Evolutionary conservation across 2,113 vertebrate species (phyloP).

Genomic region (Paracanthobrama guichenoti): DNA sequence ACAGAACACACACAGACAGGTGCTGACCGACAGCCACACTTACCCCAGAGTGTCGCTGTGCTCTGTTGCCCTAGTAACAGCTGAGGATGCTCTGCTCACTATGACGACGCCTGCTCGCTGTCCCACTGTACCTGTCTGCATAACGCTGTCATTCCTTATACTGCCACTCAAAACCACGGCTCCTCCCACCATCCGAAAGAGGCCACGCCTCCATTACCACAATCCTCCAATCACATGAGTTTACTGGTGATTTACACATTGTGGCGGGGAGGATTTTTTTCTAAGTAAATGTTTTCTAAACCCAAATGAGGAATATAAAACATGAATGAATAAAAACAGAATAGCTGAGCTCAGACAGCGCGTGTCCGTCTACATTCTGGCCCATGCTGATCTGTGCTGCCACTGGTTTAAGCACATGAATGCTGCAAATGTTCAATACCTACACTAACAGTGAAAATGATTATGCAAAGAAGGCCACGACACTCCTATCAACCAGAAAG

Average conservation of each 20-base stretch:
- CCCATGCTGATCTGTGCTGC: neutral
- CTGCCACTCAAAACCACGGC: constrained; percentile 55
- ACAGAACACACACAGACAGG: neutral
- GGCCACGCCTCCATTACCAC: constrained; percentile 43
- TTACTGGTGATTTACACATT: neutral
- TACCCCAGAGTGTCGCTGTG: constrained; percentile 64
- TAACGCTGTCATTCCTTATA: constrained; percentile 69
- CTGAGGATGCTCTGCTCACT: constrained; percentile 60
- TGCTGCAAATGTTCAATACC: neutral
- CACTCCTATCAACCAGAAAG: neutral
- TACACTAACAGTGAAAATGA: neutral
- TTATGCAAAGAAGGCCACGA: neutral
- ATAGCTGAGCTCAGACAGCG: neutral
- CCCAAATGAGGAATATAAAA: neutral
- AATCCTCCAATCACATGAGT: neutral
- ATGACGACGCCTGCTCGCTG: constrained; percentile 25
- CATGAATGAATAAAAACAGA: neutral
- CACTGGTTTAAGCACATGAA: neutral
- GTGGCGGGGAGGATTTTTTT: constrained; percentile 12
- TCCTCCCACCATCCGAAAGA: constrained; percentile 42
- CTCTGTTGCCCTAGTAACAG: constrained; percentile 69
- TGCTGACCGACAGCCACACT: constrained; percentile 50
- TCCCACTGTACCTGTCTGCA: constrained; percentile 62
- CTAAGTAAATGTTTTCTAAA: constrained; percentile 8
- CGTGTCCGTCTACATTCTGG: neutral